Evolutionary conservation across 2,113 vertebrate species (phyloP).

Genomic region (Ailurus styani): DNA sequence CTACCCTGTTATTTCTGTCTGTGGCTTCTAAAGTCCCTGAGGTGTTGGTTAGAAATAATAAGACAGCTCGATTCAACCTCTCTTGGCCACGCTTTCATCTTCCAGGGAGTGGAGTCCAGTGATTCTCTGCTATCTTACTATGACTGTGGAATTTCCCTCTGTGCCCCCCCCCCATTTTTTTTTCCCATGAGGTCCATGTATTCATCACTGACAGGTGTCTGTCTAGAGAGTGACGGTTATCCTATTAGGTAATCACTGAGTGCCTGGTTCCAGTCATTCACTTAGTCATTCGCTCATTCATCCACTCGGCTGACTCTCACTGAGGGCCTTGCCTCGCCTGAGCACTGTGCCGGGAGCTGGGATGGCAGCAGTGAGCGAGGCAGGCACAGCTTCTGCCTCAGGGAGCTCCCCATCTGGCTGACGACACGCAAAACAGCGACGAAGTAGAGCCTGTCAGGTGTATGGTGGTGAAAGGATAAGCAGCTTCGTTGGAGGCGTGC

Average conservation of each 20-base stretch:
- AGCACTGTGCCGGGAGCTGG: neutral
- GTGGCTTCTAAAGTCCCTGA: neutral
- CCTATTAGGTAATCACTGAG: neutral
- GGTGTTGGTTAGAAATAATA: neutral
- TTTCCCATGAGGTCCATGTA: neutral
- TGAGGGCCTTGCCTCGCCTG: neutral
- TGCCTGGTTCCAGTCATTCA: neutral
- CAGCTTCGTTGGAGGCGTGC: rapidly evolving
- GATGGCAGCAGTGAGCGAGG: rapidly evolving
- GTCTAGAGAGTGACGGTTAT: neutral
- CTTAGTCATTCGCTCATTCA: neutral
- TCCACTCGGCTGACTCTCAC: neutral
- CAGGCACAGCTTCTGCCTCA: rapidly evolving
- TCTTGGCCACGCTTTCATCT: neutral
- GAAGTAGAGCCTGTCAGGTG: rapidly evolving
- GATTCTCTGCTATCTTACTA: neutral
- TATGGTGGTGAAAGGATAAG: rapidly evolving
- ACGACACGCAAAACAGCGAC: neutral
- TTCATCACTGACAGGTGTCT: neutral
- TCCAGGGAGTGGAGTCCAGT: neutral
- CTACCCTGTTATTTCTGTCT: neutral
- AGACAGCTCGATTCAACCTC: neutral
- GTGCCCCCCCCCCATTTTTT: neutral
- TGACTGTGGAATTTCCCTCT: neutral
- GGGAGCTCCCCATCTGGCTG: neutral